These are phyloP conservation scores for Hippocampus abdominalis DNA, from an alignment of 2,113 vertebrate species.

Conservation along the genomic window DNA sequence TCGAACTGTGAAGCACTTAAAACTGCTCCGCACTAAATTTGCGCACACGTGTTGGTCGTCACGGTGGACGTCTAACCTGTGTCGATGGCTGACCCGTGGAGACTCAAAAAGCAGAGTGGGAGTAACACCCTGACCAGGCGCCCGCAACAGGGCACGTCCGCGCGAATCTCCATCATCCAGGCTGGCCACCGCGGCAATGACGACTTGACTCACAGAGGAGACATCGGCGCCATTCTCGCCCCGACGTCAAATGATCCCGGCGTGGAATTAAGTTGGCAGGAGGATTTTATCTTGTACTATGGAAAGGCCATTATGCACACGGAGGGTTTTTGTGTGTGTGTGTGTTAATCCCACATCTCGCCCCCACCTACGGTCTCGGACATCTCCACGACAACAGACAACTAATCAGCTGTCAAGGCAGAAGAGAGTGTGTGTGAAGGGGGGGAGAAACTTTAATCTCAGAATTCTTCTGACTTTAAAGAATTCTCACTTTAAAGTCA, in stretches of 20 bases:
- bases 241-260: neutral
- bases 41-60: neutral
- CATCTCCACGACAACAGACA: slow-evolving; percentile 59
- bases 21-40: neutral
- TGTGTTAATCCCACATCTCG: slow-evolving; percentile 15
- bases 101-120: slow-evolving; percentile 40
- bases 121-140: slow-evolving; percentile 42
- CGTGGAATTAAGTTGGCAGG: neutral
- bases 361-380: slow-evolving; percentile 27
- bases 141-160: slow-evolving; percentile 14
- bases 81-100: slow-evolving; percentile 58
- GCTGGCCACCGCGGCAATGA: neutral
- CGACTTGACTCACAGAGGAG: slow-evolving; percentile 6
- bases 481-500: too few species aligned
- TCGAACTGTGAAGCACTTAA: neutral
- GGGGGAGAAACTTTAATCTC: too few species aligned
- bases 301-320: slow-evolving; percentile 4
- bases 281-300: neutral
- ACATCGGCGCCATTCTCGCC: neutral
- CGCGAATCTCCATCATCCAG: neutral
- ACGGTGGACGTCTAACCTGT: slow-evolving; percentile 53
- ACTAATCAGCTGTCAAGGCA: slow-evolving; percentile 29
- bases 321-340: slow-evolving; percentile 4
- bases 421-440: neutral
- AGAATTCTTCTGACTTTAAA: too few species aligned